phyloP scores from a whole-genome alignment of 1,140 invertebrate genomes.

The Temnothorax curvispinosus region DNA sequence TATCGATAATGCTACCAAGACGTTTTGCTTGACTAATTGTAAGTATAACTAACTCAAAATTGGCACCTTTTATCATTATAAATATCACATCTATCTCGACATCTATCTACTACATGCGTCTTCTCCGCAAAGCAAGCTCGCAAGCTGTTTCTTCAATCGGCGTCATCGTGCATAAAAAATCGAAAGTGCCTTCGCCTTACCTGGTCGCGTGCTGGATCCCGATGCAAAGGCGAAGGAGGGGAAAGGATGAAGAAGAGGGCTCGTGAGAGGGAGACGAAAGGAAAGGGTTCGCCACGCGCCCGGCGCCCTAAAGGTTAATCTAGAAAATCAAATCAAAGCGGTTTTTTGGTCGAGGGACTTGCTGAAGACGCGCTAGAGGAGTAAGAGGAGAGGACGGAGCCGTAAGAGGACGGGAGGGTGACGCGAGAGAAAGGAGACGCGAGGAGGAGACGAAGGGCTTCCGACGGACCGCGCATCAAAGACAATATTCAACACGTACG shows the following conservation, averaged over 20 bases:
- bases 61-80: neutral
- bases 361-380: neutral
- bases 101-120: neutral
- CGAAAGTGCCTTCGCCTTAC: slow-evolving; percentile 68
- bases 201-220: slow-evolving; percentile 79
- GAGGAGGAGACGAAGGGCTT: slow-evolving; percentile 74
- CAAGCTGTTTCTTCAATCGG: slow-evolving; percentile 38
- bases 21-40: neutral
- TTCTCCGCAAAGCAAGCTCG: neutral
- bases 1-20: neutral
- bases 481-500: slow-evolving; percentile 83
- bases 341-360: slow-evolving; percentile 77
- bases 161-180: slow-evolving; percentile 56
- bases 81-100: neutral
- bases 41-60: neutral
- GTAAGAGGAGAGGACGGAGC: slow-evolving; percentile 3
- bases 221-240: slow-evolving; percentile 6
- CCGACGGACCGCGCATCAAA: slow-evolving; percentile 84
- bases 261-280: slow-evolving; percentile 27
- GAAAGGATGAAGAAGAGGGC: slow-evolving; percentile 1
- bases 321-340: slow-evolving; percentile 84
- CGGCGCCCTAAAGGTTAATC: slow-evolving; percentile 77
- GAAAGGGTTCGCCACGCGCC: slow-evolving; percentile 83
- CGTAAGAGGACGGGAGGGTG: slow-evolving; percentile 44
- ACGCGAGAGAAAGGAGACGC: slow-evolving; percentile 29